Conservation (phyloP, 2,888 invertebrate species). For the Rhyacophila evoluta region DNA sequence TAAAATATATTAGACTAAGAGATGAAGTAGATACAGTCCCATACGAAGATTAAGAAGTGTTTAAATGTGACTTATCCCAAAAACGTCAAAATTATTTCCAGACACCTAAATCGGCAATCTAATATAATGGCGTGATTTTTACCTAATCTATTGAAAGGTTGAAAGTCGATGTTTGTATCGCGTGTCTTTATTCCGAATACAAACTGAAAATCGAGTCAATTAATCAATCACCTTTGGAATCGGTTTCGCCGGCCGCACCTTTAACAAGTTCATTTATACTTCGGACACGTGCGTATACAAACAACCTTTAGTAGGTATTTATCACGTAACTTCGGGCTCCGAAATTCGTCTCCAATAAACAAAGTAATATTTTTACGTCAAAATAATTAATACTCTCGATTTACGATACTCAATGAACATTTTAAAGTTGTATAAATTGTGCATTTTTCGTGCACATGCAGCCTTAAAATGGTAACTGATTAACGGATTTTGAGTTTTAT, state of each 20-base stretch:
- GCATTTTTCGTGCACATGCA: too few species aligned
- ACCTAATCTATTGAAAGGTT: slow-evolving; percentile 6
- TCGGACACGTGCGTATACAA: background rate
- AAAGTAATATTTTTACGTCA: too few species aligned
- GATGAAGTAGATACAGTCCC: too few species aligned
- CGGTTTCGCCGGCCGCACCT: background rate
- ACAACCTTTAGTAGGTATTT: background rate
- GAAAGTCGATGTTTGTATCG: background rate
- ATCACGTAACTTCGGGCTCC: background rate
- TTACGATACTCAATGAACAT: too few species aligned
- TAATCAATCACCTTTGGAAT: slow-evolving; percentile 17
- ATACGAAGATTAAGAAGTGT: too few species aligned
- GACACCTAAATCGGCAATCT: background rate
- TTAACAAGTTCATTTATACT: slow-evolving; percentile 23
- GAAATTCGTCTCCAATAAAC: background rate
- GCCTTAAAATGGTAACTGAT: too few species aligned
- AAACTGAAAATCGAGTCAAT: slow-evolving; percentile 14
- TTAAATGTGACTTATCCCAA: too few species aligned
- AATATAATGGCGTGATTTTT: background rate
- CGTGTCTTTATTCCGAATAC: background rate
- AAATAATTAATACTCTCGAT: too few species aligned
- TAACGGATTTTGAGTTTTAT: too few species aligned
- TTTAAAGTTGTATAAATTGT: too few species aligned
- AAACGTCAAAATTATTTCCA: background rate
- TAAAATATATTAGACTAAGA: too few species aligned